Evolutionary conservation across 1,140 invertebrate species (phyloP).

Genomic region (Caenorhabditis brenneri): DNA sequence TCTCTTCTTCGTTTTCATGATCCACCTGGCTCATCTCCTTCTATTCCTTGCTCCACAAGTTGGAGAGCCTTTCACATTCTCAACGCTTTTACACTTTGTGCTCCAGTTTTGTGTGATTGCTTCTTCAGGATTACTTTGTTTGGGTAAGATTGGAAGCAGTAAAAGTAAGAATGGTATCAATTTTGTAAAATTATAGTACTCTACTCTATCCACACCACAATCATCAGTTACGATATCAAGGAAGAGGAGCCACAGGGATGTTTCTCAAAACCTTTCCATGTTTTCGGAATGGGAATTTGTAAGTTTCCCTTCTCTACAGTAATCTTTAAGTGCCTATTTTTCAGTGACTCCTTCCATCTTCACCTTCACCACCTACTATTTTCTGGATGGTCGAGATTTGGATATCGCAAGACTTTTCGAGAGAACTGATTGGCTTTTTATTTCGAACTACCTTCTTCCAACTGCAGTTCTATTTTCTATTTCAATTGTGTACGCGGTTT

Average conservation of each 20-base stretch:
- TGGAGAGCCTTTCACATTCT: conserved; percentile 48
- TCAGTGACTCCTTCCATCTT: conserved; percentile 41
- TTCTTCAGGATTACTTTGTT: conserved; percentile 27
- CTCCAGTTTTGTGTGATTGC: conserved; percentile 53
- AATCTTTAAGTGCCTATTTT: background rate
- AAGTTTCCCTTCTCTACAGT: background rate
- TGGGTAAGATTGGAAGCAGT: too few relatives aligned
- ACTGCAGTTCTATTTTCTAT: conserved; percentile 46
- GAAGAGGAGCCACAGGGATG: conserved; percentile 39
- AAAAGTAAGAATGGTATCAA: too few relatives aligned
- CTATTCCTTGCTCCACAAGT: conserved; percentile 48
- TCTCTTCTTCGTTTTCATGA: conserved; percentile 50
- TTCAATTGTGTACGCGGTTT: conserved; percentile 29
- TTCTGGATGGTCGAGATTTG: conserved; percentile 19
- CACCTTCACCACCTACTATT: conserved; percentile 48
- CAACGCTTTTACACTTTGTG: conserved; percentile 39
- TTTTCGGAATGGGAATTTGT: conserved; percentile 34
- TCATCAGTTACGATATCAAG: background rate
- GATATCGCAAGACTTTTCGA: conserved; percentile 44
- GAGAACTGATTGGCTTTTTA: conserved; percentile 52
- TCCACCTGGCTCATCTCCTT: conserved; percentile 41
- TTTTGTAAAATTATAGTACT: conserved; percentile 3
- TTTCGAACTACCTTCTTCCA: conserved; percentile 48
- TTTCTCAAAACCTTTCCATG: conserved; percentile 7
- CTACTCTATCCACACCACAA: conserved; percentile 24